These are phyloP conservation scores for Andrena trimmerana DNA, from an alignment of 2,888 invertebrate genomes.

Conservation along the genomic window DNA sequence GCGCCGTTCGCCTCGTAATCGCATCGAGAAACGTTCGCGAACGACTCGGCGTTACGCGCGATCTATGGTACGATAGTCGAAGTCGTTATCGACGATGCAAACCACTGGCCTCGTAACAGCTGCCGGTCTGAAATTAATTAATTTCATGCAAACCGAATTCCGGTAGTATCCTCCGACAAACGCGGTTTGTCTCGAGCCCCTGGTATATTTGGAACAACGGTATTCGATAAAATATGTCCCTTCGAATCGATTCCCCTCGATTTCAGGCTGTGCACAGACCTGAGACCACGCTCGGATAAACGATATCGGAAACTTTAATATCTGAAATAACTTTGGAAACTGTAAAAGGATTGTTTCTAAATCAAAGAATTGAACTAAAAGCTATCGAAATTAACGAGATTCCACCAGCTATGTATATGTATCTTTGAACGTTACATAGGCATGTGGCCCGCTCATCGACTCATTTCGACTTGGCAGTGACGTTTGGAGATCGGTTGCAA, in stretches of 20 bases:
- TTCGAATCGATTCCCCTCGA: background rate
- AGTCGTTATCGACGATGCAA: slow-evolving; percentile 32
- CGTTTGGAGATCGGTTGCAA: slow-evolving; percentile 9
- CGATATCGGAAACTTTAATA: slow-evolving; percentile 1
- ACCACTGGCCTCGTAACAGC: background rate
- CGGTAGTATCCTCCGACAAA: slow-evolving; percentile 6
- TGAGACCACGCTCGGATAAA: background rate
- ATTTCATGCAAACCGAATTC: slow-evolving; percentile 50
- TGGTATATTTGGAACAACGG: background rate
- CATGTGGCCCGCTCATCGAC: background rate
- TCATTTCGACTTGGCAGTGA: slow-evolving; percentile 21
- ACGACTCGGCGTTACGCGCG: background rate
- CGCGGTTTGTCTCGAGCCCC: background rate
- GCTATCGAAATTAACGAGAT: too few species aligned
- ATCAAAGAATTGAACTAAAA: background rate
- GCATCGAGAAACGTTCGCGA: background rate
- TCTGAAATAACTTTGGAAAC: too few species aligned
- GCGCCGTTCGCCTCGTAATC: background rate
- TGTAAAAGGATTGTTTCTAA: too few species aligned
- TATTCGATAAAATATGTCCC: background rate
- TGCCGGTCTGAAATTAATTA: slow-evolving; percentile 33
- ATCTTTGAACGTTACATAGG: background rate
- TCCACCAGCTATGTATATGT: too few species aligned
- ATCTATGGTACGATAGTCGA: slow-evolving; percentile 23
- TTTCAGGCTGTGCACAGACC: background rate